These are phyloP conservation scores for Smittia sp. DNA, from an alignment of 2,888 invertebrate species.

Conservation along the genomic window DNA sequence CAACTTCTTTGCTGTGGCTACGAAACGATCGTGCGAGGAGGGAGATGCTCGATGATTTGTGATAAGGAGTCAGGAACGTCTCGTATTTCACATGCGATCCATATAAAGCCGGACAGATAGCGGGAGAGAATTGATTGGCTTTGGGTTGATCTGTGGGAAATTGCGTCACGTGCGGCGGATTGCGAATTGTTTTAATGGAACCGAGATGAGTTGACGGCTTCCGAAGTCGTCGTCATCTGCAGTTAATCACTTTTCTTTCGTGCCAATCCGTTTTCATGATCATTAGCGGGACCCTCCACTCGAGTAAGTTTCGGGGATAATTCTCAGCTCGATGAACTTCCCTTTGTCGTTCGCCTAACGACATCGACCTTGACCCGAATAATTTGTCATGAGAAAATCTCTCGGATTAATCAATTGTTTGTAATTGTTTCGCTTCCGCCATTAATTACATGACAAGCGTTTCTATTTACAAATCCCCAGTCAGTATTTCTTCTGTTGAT, in stretches of 20 bases:
- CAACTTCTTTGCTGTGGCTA: not conserved
- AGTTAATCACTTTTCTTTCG: slow-evolving; percentile 8
- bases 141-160: not conserved
- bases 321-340: too few relatives aligned
- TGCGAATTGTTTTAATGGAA: slow-evolving; percentile 7
- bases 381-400: not conserved
- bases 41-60: slow-evolving; percentile 12
- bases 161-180: slow-evolving; percentile 1
- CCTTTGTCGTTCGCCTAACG: too few relatives aligned
- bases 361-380: not conserved
- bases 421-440: not conserved
- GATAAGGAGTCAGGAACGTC: slow-evolving; percentile 10
- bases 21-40: not conserved
- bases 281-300: not conserved
- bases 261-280: not conserved
- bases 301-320: not conserved
- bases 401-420: not conserved
- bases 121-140: slow-evolving; percentile 2
- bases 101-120: not conserved
- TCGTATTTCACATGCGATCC: not conserved
- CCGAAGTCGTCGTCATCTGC: not conserved
- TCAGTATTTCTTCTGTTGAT: not conserved
- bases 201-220: slow-evolving; percentile 1
- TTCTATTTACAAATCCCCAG: too few relatives aligned
- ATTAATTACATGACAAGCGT: not conserved